Conservation (phyloP, 2,797 vertebrate genomes). For the Halcyon chelicuti region DNA sequence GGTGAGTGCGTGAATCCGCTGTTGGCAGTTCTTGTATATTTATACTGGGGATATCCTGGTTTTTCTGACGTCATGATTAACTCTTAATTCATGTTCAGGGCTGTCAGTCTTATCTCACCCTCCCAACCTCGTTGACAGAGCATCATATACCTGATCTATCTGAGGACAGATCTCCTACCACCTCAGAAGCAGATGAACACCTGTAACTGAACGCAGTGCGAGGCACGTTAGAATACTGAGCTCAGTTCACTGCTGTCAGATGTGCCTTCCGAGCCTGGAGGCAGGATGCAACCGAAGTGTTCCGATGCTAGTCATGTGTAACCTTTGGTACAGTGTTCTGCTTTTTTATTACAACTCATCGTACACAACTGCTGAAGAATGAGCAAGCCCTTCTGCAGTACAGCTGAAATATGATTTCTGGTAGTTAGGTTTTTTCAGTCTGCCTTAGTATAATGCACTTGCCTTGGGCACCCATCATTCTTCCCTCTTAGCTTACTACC, state of each 20-base stretch:
- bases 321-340: neutral
- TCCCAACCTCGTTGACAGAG: neutral
- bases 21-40: accelerated
- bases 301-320: accelerated
- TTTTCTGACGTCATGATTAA: neutral
- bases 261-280: neutral
- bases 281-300: neutral
- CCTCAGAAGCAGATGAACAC: neutral
- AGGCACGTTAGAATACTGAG: neutral
- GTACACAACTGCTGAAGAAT: neutral
- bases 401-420: neutral
- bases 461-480: neutral
- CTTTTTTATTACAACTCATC: neutral
- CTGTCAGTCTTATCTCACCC: accelerated
- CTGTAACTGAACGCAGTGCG: neutral
- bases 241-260: accelerated
- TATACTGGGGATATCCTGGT: neutral
- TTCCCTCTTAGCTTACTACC: neutral
- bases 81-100: neutral
- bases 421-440: neutral
- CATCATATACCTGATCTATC: neutral
- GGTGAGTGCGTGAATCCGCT: neutral
- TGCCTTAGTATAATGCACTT: neutral
- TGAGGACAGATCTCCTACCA: accelerated
- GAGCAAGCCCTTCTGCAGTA: neutral